A percentile compares a stretch with the other conserved stretches of the same genome.
phyloP scores from a whole-genome alignment of 2,797 vertebrate species.

The Centropyge bicolor region DNA sequence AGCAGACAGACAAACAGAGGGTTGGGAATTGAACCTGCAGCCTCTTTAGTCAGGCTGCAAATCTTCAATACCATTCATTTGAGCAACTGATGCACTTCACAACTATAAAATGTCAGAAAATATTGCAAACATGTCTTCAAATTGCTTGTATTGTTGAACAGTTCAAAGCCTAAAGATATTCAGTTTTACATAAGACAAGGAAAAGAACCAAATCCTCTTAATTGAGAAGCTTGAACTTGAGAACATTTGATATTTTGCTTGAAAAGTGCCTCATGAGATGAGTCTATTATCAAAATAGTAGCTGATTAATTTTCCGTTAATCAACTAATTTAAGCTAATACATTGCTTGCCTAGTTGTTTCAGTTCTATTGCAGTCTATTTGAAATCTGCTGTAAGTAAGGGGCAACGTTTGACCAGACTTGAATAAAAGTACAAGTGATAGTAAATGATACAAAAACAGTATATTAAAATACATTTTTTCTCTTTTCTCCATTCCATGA shows the following conservation, averaged over 20 bases:
- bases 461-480: too few relatives aligned
- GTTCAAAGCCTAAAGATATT: not conserved
- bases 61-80: not conserved
- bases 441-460: too few relatives aligned
- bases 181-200: not conserved
- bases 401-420: not conserved
- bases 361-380: not conserved
- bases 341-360: not conserved
- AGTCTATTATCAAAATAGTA: not conserved
- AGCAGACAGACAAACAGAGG: not conserved
- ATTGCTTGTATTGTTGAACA: not conserved
- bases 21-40: slow-evolving; percentile 8
- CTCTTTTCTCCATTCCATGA: too few relatives aligned
- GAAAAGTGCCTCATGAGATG: not conserved
- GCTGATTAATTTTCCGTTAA: too few relatives aligned
- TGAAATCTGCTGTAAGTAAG: not conserved
- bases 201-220: not conserved
- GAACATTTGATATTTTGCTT: not conserved
- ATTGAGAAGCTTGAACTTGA: not conserved
- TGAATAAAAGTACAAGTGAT: not conserved
- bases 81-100: not conserved
- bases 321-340: not conserved
- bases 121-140: not conserved
- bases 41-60: not conserved
- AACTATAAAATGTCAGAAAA: not conserved